These are phyloP conservation scores for Ursus arctos DNA, from an alignment of 2,113 vertebrate species.

Conservation along the genomic window DNA sequence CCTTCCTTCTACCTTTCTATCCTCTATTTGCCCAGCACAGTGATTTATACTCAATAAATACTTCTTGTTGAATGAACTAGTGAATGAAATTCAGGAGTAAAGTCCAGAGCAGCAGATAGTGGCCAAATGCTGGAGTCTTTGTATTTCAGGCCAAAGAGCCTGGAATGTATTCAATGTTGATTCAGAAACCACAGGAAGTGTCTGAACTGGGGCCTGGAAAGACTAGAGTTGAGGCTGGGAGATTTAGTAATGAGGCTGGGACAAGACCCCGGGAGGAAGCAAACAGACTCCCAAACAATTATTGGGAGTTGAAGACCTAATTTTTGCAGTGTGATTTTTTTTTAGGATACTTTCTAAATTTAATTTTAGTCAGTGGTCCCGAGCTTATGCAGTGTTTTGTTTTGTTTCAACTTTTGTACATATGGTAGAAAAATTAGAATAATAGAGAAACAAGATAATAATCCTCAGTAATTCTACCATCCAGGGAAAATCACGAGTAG, in stretches of 20 bases:
- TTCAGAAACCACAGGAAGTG: neutral
- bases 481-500: neutral
- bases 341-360: neutral
- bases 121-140: neutral
- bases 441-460: neutral
- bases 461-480: neutral
- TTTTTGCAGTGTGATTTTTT: neutral
- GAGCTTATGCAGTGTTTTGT: neutral
- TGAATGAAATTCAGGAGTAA: neutral
- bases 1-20: neutral
- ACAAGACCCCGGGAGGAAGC: neutral
- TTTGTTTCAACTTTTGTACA: neutral
- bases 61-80: slow-evolving; percentile 20
- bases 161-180: neutral
- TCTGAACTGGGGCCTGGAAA: neutral
- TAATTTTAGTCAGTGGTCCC: neutral
- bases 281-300: neutral
- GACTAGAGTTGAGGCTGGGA: neutral
- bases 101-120: neutral
- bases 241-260: neutral
- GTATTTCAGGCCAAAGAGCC: neutral
- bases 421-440: slow-evolving; percentile 27
- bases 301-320: neutral
- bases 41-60: neutral
- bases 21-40: neutral